Conservation (phyloP, 1,140 invertebrate species). For the Ceratoteleas bidentatus region DNA sequence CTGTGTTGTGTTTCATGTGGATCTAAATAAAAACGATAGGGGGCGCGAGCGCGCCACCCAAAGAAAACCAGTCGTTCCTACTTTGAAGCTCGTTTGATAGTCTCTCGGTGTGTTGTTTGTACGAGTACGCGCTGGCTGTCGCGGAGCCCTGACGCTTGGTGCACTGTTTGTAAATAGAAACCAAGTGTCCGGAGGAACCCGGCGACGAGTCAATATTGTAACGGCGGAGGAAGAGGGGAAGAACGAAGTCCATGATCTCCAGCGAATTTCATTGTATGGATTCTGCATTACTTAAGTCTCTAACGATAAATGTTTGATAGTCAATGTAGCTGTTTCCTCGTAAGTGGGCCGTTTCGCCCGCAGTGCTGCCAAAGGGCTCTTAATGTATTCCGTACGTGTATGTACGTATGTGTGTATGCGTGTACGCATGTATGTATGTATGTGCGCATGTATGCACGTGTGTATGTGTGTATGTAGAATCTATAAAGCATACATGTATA, state of each 20-base stretch:
- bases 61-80: slow-evolving; percentile 26
- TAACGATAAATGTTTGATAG: slow-evolving; percentile 63
- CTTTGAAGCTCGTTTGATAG: slow-evolving; percentile 40
- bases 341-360: slow-evolving; percentile 54
- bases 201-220: slow-evolving; percentile 29
- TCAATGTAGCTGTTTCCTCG: slow-evolving; percentile 71
- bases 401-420: slow-evolving; percentile 58
- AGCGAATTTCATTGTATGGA: slow-evolving; percentile 73
- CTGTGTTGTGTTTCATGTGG: too few relatives aligned
- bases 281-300: slow-evolving; percentile 58
- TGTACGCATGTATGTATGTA: slow-evolving; percentile 33
- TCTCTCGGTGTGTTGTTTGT: slow-evolving; percentile 30
- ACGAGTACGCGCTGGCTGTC: slow-evolving; percentile 13
- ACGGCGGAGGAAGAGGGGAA: slow-evolving; percentile 18
- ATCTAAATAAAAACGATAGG: too few relatives aligned
- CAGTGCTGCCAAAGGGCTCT: slow-evolving; percentile 76
- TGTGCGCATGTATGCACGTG: slow-evolving; percentile 33
- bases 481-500: slow-evolving; percentile 59
- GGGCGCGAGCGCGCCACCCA: too few relatives aligned
- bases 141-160: slow-evolving; percentile 1
- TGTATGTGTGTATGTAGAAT: slow-evolving; percentile 52
- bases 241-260: slow-evolving; percentile 42
- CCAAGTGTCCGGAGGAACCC: not conserved
- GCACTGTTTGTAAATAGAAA: slow-evolving; percentile 8
- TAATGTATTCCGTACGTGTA: slow-evolving; percentile 68